These are phyloP conservation scores for Notodonta dromedarius DNA, from an alignment of 2,888 invertebrate species.

Conservation along the genomic window DNA sequence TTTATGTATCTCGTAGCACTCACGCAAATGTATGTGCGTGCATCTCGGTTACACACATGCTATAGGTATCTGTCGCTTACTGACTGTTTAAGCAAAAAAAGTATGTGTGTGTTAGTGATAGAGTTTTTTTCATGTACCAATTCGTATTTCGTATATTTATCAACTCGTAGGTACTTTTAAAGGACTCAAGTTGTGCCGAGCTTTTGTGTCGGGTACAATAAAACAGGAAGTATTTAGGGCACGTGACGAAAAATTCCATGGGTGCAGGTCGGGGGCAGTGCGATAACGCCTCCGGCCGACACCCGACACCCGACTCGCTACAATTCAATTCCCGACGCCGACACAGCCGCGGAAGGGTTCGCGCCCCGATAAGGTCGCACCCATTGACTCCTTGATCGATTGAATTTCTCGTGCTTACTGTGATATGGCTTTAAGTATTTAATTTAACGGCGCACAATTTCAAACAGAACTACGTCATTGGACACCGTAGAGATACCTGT, in stretches of 20 bases:
- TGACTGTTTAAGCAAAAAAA: too few species aligned
- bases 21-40: too few species aligned
- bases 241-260: slow-evolving; percentile 50
- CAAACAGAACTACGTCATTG: too few species aligned
- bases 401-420: background rate
- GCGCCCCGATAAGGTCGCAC: slow-evolving; percentile 28
- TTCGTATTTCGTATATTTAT: background rate
- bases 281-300: slow-evolving; percentile 49
- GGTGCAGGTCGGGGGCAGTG: slow-evolving; percentile 42
- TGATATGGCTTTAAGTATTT: background rate
- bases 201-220: slow-evolving; percentile 51
- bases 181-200: slow-evolving; percentile 12
- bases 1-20: too few species aligned
- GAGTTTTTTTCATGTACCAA: too few species aligned
- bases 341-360: slow-evolving; percentile 37
- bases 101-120: too few species aligned
- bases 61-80: too few species aligned
- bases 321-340: slow-evolving; percentile 66
- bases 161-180: background rate
- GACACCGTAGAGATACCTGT: too few species aligned
- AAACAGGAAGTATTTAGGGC: slow-evolving; percentile 44
- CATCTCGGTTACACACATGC: too few species aligned
- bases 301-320: slow-evolving; percentile 40
- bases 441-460: background rate
- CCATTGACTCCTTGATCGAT: slow-evolving; percentile 17